Evolutionary conservation across 2,888 invertebrate genomes (phyloP), one percentile per base, ranked within the genome.

Genomic region (Rosalia funebris): DNA sequence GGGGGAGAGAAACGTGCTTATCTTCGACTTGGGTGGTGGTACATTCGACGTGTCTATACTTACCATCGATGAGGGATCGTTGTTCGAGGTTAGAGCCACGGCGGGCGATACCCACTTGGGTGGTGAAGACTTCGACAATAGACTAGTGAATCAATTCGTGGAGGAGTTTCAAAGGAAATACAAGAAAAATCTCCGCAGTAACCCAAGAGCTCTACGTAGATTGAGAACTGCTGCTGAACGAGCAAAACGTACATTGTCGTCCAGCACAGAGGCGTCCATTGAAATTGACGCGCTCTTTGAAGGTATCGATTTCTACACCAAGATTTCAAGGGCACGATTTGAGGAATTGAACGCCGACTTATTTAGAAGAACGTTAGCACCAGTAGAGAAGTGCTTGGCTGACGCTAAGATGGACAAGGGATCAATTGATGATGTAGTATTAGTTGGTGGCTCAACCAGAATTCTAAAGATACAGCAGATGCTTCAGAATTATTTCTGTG

Each of bases 41-140:
- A 91, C 92, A 17, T 93, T 93, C 80, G 93, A 93, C 81, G 93
- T 93, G 0, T 92, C 92, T 46, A 88, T 93, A 62, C 82, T 93
- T 37, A 90, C 91, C 47, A 93, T 93, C 77, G 92, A 91, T 75
- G 92, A 92, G 79, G 83, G 83, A 45, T 91, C 91, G 14, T 92
- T 93, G 78, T 93, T 93, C 81, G 92, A 93, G 1, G 93, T 92
- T 2, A 90, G 88, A 77, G 84, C 93, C 0, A 94, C 92, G 1
- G 91, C 92, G 25, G 93, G 93, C 19, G 93, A 94, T 76, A 93
- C 93, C 7, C 93, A 92, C 77, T 84, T 92, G 55, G 91, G 92
- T 15, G 91, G 91, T 9, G 91, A 91, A 78, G 88, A 91, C 79
- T 84, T 84, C 65, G 83, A 84, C 65, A 86, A 84, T 70, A 81